Evolutionary conservation across 2,113 vertebrate species (phyloP).

Genomic region (Mixornis gularis): DNA sequence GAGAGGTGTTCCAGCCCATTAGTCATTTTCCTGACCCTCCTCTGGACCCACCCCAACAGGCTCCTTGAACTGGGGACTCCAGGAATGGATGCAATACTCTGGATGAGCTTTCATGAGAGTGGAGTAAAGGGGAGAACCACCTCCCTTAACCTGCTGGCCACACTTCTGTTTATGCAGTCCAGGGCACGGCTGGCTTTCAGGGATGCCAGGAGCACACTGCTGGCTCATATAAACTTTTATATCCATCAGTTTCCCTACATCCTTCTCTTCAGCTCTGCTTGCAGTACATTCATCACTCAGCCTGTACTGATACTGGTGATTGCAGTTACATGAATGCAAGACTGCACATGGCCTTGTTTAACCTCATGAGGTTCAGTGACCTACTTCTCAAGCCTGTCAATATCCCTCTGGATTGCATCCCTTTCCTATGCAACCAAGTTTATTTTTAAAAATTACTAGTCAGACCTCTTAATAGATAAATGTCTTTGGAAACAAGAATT

Average conservation of each 20-base stretch:
- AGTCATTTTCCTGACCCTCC: not conserved
- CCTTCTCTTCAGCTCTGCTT: not conserved
- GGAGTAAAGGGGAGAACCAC: not conserved
- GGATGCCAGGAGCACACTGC: not conserved
- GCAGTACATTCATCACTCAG: not conserved
- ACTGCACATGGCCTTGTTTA: not conserved
- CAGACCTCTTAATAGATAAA: not conserved
- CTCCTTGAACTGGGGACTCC: not conserved
- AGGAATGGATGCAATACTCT: no score
- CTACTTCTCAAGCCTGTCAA: not conserved
- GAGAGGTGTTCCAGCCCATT: not conserved
- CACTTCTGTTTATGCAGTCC: not conserved
- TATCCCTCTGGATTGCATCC: not conserved
- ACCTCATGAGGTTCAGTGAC: not conserved
- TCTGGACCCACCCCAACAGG: not conserved
- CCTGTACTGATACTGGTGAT: not conserved
- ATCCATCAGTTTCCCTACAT: not conserved
- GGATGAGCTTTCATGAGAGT: not conserved
- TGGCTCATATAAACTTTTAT: not conserved
- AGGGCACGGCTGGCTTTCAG: rapidly evolving
- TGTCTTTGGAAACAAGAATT: not conserved
- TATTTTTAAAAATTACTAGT: not conserved
- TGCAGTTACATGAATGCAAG: not conserved
- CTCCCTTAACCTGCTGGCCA: not conserved
- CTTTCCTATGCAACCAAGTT: not conserved